These are phyloP conservation scores for Sylvia atricapilla DNA, from an alignment of 2,113 vertebrate genomes.

Conservation along the genomic window DNA sequence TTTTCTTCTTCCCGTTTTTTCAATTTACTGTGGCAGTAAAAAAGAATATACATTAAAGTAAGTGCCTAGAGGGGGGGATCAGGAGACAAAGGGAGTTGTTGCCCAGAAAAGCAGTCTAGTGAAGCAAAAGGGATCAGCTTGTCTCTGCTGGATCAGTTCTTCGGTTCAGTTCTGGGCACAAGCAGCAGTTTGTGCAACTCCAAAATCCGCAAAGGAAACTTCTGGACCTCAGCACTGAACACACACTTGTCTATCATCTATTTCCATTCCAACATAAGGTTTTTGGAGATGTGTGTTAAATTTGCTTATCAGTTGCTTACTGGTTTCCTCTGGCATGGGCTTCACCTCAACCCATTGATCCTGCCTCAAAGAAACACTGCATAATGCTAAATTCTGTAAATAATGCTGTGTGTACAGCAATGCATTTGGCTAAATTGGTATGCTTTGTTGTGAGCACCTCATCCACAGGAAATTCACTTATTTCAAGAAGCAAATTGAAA, in stretches of 20 bases:
- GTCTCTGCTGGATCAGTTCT: not conserved
- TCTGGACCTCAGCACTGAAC: not conserved
- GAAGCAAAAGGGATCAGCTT: not conserved
- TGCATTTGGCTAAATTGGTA: not conserved
- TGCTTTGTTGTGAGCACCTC: not conserved
- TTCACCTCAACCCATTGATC: not conserved
- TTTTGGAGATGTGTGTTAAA: not conserved
- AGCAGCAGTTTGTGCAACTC: not conserved
- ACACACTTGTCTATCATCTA: fast-evolving
- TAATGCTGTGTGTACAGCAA: not conserved
- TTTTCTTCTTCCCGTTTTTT: not conserved
- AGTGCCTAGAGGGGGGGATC: not conserved
- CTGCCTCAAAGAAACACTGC: not conserved
- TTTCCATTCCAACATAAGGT: not conserved
- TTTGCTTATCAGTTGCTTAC: not conserved
- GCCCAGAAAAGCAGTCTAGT: too few species aligned
- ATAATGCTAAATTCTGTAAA: not conserved
- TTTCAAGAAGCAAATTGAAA: not conserved
- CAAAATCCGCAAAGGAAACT: fast-evolving
- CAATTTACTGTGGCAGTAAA: not conserved
- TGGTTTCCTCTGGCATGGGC: not conserved
- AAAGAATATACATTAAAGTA: not conserved
- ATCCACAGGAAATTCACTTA: not conserved
- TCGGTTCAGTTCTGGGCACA: not conserved
- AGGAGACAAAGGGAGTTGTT: not conserved